Evolutionary conservation across 1,140 invertebrate genomes (phyloP).

Genomic region (Scylla paramamosain): DNA sequence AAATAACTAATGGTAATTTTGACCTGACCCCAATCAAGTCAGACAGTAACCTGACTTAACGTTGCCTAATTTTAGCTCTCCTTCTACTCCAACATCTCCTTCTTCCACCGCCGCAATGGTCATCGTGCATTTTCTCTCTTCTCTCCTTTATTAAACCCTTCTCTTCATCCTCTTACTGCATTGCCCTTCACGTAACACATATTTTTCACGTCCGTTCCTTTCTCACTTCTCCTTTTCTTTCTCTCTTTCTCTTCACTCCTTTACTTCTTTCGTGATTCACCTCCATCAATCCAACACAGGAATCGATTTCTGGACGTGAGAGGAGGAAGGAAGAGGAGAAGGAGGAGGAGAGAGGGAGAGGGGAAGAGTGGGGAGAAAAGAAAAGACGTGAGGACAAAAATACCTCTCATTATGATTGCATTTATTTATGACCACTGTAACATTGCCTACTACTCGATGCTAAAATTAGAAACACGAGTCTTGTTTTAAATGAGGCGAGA

Average conservation of each 20-base stretch:
- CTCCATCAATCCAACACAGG: background rate
- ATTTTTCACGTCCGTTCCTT: background rate
- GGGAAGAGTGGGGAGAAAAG: background rate
- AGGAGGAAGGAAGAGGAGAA: background rate
- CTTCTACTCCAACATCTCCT: background rate
- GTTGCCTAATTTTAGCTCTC: conserved; percentile 13
- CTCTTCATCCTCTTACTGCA: background rate
- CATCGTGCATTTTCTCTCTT: background rate
- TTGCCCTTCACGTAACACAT: background rate
- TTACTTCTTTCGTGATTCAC: background rate
- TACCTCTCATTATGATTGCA: background rate
- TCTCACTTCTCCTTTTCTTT: background rate
- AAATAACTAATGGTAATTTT: conserved; percentile 4
- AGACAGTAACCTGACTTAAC: background rate
- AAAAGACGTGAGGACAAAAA: background rate
- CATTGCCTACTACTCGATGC: background rate
- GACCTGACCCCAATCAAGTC: conserved; percentile 11
- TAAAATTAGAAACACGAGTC: background rate
- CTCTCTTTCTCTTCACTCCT: background rate
- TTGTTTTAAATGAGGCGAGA: background rate
- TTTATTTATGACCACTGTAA: conserved; percentile 2
- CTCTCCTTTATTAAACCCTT: background rate
- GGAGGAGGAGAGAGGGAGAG: background rate
- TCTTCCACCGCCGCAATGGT: background rate
- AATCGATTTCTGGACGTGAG: background rate